Base-by-base conservation (phyloP, 1,140 invertebrate species). In the Telenomus remus region DNA sequence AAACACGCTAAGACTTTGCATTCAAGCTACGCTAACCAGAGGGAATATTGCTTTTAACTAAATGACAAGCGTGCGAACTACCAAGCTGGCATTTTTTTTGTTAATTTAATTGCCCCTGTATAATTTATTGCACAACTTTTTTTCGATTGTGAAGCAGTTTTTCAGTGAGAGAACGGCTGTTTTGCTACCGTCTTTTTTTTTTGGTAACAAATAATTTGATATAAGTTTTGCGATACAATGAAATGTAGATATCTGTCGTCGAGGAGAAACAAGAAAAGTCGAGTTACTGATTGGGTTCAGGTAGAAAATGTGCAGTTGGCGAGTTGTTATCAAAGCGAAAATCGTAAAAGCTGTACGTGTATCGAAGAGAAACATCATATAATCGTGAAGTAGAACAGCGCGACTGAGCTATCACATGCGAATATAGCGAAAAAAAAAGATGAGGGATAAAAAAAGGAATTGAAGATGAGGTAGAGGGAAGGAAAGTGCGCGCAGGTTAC, bases 1-100 rank as follows among this genome's bases (percentile, higher is more conserved):
- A 79, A 73, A 79, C 77, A 80, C 69, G 79, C 68, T 44, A 68
- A 66, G 72, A 56, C 64, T 60, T 34, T 33, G 70, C 48, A 44
- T 27, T 68, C 56, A 47, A 63, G 53, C n/a, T 27, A 27, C 48
- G 65, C 64, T 55, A 13, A 35, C 35, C 63, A 27, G 19, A n/a
- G 19, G 57, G 53, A 76, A 71, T 57, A 43, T 39, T 55, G 55
- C 68, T 76, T 76, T 76, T 55, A 71, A 59, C 33, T 55, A 71
- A 71, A 71, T 76, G 68, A 76, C 57, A 64, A 68, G 66, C 66
- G 66, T 76, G 74, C 55, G 74, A 76, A 71, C 16, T 59, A 49
- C 50, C 53, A 7, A 12, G 12, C 13, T 13, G 15, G 14, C 9
- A 16, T 27, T 66, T 46, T 37, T 42, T n/a, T 65, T 53, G 33